phyloP scores from a whole-genome alignment of 2,888 invertebrate species.

The Calameuta pallipes region DNA sequence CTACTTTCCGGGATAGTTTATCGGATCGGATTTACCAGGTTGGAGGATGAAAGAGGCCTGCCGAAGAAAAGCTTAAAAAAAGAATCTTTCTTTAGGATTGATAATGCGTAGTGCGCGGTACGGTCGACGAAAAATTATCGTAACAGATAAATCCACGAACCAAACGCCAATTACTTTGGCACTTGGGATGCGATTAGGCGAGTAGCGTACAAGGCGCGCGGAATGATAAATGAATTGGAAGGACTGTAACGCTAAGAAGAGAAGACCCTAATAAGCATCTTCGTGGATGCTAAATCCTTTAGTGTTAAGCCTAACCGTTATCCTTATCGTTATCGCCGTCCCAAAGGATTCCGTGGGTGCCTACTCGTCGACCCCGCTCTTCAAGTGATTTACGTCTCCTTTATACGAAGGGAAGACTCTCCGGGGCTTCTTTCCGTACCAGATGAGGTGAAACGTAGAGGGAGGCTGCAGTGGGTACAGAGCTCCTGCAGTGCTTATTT shows the following conservation, averaged over 20 bases:
- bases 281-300: neutral
- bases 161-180: neutral
- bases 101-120: neutral
- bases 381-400: conserved; percentile 10
- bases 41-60: neutral
- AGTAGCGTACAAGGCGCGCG: neutral
- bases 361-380: neutral
- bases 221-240: neutral
- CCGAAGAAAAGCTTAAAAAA: neutral
- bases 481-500: conserved; percentile 8
- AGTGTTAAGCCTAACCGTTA: neutral
- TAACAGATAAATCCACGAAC: neutral
- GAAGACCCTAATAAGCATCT: neutral
- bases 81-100: neutral
- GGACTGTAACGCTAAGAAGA: neutral
- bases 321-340: conserved; percentile 5
- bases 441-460: neutral
- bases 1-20: conserved; percentile 12
- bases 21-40: conserved; percentile 16
- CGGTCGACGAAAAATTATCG: neutral
- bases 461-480: conserved; percentile 13
- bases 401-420: conserved; percentile 9
- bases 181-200: neutral
- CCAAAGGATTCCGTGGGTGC: neutral
- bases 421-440: conserved; percentile 20